Base-by-base conservation (phyloP, 2,113 vertebrate species). In the Amblyornis subalaris region DNA sequence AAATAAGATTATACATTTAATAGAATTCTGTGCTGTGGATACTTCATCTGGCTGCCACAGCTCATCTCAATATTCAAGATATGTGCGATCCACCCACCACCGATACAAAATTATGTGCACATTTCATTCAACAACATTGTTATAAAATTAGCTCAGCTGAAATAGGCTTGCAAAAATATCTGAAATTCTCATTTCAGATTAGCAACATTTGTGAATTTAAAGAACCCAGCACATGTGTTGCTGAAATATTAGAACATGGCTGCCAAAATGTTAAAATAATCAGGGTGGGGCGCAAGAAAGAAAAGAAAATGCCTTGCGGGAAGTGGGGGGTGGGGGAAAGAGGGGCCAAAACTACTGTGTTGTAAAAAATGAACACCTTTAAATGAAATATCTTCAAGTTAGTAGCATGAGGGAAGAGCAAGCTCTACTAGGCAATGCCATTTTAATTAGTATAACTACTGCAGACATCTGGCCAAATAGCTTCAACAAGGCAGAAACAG, bases 171-270 rank as follows among this genome's bases (percentile, higher is more conserved):
- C 93, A 96, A 97, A 97, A 97, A 96, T 97, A 97, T 95, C 95
- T 98, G 97, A 96, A 98, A 97, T 98, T 97, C 97, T 97, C 94
- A 95, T 97, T 98, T 98, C 94, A 97, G 96, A 98, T 97, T 96
- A 97, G 97, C 92, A 97, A 96, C 97, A 96, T 98, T 97, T 97
- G 95, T 96, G 96, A 98, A 98, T 97, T 95, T 96, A 91, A 97
- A 96, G 93, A 98, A 97, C 79, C 94, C 86, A 11, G 82, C 69
- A 94, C 96, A 97, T 95, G 96, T 97, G 95, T 97, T 96, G 88
- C 82, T 95, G 97, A 96, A 96, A 92, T 74, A 96, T 94, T 95
- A 97, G 92, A 97, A 92, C 79, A 94, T 66, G 91, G 95, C 28
- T 90, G 91, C 87, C 90, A 97, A 97, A 96, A 97, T 50, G 64